Evolutionary conservation across 2,113 vertebrate genomes (phyloP).

Genomic region (Herpailurus yagouaroundi): DNA sequence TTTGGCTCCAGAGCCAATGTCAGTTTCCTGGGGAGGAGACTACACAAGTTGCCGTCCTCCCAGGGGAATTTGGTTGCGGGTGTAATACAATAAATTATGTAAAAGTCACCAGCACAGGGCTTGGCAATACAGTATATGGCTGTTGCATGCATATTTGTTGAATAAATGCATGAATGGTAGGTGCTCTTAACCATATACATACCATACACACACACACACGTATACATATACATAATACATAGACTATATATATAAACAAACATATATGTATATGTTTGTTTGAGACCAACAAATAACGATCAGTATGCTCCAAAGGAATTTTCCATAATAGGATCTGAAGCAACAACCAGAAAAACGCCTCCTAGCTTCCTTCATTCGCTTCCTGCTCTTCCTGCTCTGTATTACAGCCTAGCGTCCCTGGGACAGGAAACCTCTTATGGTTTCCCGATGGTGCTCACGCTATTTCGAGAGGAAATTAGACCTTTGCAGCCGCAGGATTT

Average conservation of each 20-base stretch:
- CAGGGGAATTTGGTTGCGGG: not conserved
- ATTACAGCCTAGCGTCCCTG: not conserved
- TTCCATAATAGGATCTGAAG: not conserved
- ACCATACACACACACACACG: too few species aligned
- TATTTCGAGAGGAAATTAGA: not conserved
- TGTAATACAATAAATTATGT: not conserved
- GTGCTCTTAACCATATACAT: not conserved
- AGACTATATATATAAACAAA: too few species aligned
- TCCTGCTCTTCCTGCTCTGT: not conserved
- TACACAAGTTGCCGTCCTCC: not conserved
- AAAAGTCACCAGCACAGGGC: not conserved
- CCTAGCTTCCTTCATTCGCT: not conserved
- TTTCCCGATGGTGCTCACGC: not conserved
- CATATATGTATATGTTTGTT: not conserved
- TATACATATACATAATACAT: too few species aligned
- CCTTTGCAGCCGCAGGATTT: not conserved
- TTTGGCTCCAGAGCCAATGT: not conserved
- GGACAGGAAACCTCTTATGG: not conserved
- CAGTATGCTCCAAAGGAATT: not conserved
- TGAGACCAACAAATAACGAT: not conserved
- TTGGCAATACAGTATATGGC: not conserved
- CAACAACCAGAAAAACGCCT: not conserved
- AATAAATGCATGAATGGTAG: not conserved
- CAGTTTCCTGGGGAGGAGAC: not conserved
- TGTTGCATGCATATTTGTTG: not conserved